Evolutionary conservation across 2,797 vertebrate species (phyloP).

Genomic region (Pseudochaenichthys georgianus): DNA sequence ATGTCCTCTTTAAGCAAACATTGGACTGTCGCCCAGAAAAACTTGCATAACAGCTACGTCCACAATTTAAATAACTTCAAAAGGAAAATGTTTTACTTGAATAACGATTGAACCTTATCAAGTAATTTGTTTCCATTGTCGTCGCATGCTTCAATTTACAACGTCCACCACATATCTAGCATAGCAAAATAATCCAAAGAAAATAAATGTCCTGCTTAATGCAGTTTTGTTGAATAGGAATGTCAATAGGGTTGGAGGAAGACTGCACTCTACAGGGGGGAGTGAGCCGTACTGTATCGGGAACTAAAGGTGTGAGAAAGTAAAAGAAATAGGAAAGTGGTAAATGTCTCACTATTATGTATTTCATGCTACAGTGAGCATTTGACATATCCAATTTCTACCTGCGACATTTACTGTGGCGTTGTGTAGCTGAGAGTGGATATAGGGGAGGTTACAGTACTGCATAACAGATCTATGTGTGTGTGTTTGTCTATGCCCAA

Average conservation of each 20-base stretch:
- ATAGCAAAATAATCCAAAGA: too few species aligned
- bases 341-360: constrained; percentile 58
- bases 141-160: too few species aligned
- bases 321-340: constrained; percentile 11
- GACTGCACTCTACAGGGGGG: neutral
- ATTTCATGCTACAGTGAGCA: constrained; percentile 60
- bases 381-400: constrained; percentile 71
- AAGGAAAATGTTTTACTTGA: too few species aligned
- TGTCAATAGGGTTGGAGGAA: neutral
- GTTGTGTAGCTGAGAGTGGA: constrained; percentile 52
- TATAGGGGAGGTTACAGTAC: constrained; percentile 50
- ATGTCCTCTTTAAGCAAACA: too few species aligned
- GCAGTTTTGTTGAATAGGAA: too few species aligned
- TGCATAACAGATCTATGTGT: constrained; percentile 34
- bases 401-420: constrained; percentile 57
- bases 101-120: too few species aligned
- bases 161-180: too few species aligned
- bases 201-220: too few species aligned
- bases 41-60: too few species aligned
- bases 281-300: neutral
- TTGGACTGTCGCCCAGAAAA: too few species aligned
- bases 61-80: too few species aligned
- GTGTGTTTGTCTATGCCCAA: constrained; percentile 15
- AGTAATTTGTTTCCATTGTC: too few species aligned
- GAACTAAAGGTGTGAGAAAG: neutral